Conservation (phyloP, 2,113 vertebrate genomes). For the Osmerus mordax region DNA sequence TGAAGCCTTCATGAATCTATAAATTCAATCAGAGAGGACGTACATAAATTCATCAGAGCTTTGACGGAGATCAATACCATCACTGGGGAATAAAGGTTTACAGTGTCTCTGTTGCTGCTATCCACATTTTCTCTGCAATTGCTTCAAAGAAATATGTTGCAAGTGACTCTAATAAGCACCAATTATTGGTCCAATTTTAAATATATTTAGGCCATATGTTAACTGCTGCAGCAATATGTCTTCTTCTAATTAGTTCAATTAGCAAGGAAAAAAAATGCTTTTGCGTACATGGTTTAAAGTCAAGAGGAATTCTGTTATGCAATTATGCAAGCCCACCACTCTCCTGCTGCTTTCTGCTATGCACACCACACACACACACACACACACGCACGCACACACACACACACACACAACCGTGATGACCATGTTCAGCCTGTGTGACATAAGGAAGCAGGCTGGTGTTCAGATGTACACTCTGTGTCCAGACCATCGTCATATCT, state of each 20-base stretch:
- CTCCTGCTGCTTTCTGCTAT: background rate
- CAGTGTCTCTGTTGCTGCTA: background rate
- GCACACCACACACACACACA: slow-evolving; percentile 8
- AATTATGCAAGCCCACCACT: background rate
- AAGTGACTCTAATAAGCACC: too few relatives aligned
- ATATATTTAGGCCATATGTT: too few relatives aligned
- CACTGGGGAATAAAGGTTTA: slow-evolving; percentile 32
- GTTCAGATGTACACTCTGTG: slow-evolving; percentile 39
- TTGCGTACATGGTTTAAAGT: too few relatives aligned
- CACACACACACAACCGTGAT: slow-evolving; percentile 16
- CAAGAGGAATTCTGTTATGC: background rate
- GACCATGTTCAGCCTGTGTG: slow-evolving; percentile 38
- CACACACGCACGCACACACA: slow-evolving; percentile 12
- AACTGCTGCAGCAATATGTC: too few relatives aligned
- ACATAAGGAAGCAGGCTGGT: slow-evolving; percentile 44
- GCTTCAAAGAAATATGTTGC: too few relatives aligned
- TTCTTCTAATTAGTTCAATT: too few relatives aligned
- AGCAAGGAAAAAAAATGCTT: too few relatives aligned
- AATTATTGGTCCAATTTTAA: too few relatives aligned
- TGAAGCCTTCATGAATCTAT: slow-evolving; percentile 66
- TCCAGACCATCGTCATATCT: slow-evolving; percentile 58
- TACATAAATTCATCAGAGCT: slow-evolving; percentile 54
- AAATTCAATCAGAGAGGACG: slow-evolving; percentile 49
- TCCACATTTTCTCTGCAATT: background rate
- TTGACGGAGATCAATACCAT: slow-evolving; percentile 58